Percentiles rank a stretch among this genome's conserved stretches.
Evolutionary conservation across 92 coral and sea anemone species (phyloP).

Genomic region (Porites rus): DNA sequence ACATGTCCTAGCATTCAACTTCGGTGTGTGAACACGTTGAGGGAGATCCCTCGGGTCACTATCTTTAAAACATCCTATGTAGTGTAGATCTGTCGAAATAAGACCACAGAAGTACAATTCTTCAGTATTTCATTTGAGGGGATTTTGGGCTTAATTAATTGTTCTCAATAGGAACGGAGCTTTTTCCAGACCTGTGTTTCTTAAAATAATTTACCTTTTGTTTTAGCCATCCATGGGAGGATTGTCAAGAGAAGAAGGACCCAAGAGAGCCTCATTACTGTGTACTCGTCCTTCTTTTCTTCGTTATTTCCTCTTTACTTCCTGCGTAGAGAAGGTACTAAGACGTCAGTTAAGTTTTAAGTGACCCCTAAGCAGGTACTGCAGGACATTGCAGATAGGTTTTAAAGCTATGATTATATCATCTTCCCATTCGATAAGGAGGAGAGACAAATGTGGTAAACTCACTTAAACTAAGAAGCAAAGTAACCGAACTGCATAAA

Average conservation of each 20-base stretch:
- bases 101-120: neutral
- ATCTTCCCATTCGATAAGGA: too few relatives aligned
- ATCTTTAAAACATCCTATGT: constrained; percentile 95
- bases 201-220: constrained; percentile 20
- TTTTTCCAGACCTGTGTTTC: neutral
- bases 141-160: too few relatives aligned
- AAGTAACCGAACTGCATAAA: too few relatives aligned
- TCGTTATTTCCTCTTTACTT: neutral
- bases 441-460: too few relatives aligned
- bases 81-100: constrained; percentile 37
- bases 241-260: constrained; percentile 21
- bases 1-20: constrained; percentile 74
- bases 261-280: constrained; percentile 26
- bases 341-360: too few relatives aligned
- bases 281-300: neutral
- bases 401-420: too few relatives aligned
- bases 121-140: too few relatives aligned
- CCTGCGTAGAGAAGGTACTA: neutral
- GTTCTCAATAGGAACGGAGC: too few relatives aligned
- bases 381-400: too few relatives aligned
- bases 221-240: constrained; percentile 32
- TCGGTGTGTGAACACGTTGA: constrained; percentile 85
- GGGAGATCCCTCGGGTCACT: constrained; percentile 97
- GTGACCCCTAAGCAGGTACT: too few relatives aligned
- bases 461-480: too few relatives aligned